Evolutionary conservation across 2,113 vertebrate genomes (phyloP), one percentile per base, ranked within the genome.

Genomic region (Phyllopteryx taeniolatus): DNA sequence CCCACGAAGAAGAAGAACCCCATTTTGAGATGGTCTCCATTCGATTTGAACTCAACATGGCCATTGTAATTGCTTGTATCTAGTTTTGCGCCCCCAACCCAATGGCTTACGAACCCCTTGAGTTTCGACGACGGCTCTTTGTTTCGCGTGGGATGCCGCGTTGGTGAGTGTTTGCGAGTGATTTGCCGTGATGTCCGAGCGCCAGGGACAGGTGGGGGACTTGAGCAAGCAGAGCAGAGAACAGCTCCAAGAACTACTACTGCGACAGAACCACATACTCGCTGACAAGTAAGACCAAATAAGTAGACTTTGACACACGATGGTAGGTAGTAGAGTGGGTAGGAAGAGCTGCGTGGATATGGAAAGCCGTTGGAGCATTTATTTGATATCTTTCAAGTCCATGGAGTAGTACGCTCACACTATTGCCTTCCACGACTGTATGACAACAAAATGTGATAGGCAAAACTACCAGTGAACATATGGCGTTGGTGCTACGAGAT

Each of bases 201-300:
- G 79, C 9, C 90, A 92, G 85, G 93, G 91, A 65, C 74, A 88
- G 60, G 84, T 90, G 54, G 90, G 83, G 72, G 85, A 87, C 75
- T 87, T 95, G 81, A 85, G 77, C 22, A 79, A 67, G 43, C 92
- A 88, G 74, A 93, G 90, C 75, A 91, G 81, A 84, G 88, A 84
- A 35, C 94, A 97, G 89, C 95, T 98, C 44, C 84, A 66, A 68
- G 95, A 98, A 47, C 92, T 95, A 85, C 87, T 96, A 70, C 77
- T 79, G 74, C 91, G 96, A 67, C 96, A 98, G 87, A 89, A 95
- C 80, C 94, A 92, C 80, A 93, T 98, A 20, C 92, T 95, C 68
- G 85, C 81, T 3, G 96, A 97, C 86, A 92, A 80, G 96, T 97
- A 89, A 93, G 92, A 72, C 7, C 43, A 8, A n/a, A 64, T n/a